Percentiles rank a stretch among this genome's conserved stretches.
Evolutionary conservation across 2,797 vertebrate genomes (phyloP).

Genomic region (Amblyraja radiata): DNA sequence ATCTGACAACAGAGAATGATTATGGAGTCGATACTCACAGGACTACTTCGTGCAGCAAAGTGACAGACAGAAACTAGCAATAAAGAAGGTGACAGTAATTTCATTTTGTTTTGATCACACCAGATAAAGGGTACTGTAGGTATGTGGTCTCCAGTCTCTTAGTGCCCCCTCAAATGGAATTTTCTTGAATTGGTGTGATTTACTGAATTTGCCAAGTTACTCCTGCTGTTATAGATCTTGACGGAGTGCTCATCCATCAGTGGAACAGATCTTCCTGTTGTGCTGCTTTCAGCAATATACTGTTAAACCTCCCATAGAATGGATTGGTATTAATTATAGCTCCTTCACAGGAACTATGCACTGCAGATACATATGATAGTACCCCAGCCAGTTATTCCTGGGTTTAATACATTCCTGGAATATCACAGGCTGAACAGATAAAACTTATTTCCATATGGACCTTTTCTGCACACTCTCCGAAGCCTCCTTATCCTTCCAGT

Average conservation of each 20-base stretch:
- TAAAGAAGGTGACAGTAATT: neutral
- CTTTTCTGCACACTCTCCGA: too few species aligned
- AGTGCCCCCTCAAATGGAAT: neutral
- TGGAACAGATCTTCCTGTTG: neutral
- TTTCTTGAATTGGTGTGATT: conserved; percentile 21
- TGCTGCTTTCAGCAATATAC: neutral
- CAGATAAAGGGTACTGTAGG: neutral
- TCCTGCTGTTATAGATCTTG: neutral
- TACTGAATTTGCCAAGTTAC: neutral
- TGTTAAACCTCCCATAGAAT: neutral
- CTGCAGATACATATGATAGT: neutral
- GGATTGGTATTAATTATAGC: neutral
- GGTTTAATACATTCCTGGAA: neutral
- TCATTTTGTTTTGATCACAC: conserved; percentile 11
- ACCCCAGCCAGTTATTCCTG: neutral
- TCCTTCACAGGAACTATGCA: neutral
- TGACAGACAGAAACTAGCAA: neutral
- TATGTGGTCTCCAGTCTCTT: neutral
- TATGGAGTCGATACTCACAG: conserved; percentile 2
- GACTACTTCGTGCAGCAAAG: conserved; percentile 10
- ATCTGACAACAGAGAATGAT: neutral
- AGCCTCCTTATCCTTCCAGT: too few species aligned
- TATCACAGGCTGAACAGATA: neutral
- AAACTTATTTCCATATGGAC: neutral
- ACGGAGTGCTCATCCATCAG: neutral